Conservation (phyloP, 1,140 invertebrate genomes). For the Diabrotica virgifera region DNA sequence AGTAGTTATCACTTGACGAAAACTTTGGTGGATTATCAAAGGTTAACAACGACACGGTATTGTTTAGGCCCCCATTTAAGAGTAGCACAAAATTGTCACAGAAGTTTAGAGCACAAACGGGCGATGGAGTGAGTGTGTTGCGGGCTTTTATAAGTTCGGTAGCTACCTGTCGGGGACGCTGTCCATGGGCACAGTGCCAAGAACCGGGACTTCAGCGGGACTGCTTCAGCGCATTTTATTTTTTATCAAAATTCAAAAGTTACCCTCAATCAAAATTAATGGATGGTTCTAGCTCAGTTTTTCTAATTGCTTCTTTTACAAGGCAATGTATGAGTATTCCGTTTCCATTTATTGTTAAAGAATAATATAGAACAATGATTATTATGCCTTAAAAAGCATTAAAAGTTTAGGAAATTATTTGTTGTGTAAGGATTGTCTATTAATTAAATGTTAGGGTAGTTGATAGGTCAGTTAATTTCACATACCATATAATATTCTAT, state of each 20-base stretch:
- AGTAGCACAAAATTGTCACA: slow-evolving; percentile 24
- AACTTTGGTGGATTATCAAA: slow-evolving; percentile 24
- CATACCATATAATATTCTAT: too few species aligned
- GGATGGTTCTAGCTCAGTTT: not conserved
- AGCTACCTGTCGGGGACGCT: slow-evolving; percentile 45
- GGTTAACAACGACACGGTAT: slow-evolving; percentile 36
- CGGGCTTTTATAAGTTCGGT: slow-evolving; percentile 49
- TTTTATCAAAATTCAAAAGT: slow-evolving; percentile 12
- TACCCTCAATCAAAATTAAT: slow-evolving; percentile 5
- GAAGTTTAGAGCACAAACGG: slow-evolving; percentile 46
- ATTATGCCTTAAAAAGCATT: too few species aligned
- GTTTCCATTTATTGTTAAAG: too few species aligned
- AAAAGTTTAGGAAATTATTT: too few species aligned
- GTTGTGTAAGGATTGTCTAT: too few species aligned
- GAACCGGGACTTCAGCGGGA: slow-evolving; percentile 29
- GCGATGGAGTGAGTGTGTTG: slow-evolving; percentile 38
- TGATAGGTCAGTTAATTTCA: too few species aligned
- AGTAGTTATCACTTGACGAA: slow-evolving; percentile 31
- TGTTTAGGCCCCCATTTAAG: slow-evolving; percentile 48
- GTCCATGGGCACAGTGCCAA: slow-evolving; percentile 41
- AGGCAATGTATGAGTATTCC: too few species aligned
- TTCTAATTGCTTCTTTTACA: too few species aligned
- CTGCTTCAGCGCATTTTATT: slow-evolving; percentile 1
- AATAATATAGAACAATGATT: too few species aligned
- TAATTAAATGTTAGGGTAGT: too few species aligned